Conservation (phyloP, 2,888 invertebrate genomes). For the Stegophylla sp. region DNA sequence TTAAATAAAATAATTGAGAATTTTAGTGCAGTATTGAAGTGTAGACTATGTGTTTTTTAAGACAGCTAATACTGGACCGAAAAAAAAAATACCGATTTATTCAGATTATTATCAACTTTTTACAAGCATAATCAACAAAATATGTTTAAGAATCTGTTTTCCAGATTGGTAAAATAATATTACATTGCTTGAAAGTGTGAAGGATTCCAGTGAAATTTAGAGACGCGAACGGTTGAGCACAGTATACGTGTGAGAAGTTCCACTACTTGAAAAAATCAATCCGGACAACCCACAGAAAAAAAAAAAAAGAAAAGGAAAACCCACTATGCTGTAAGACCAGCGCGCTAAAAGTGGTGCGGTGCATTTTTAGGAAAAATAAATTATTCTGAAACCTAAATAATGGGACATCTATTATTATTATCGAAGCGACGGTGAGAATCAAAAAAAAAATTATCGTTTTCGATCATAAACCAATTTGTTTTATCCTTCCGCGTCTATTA, state of each 20-base stretch:
- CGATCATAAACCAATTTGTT: too few species aligned
- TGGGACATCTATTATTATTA: not conserved
- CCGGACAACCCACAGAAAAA: not conserved
- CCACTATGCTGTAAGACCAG: not conserved
- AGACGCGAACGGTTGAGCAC: not conserved
- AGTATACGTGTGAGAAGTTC: constrained; percentile 14
- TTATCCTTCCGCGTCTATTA: too few species aligned
- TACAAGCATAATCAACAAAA: too few species aligned
- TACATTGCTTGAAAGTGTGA: not conserved
- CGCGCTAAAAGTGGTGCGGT: not conserved
- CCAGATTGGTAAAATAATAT: not conserved
- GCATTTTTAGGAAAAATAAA: constrained; percentile 1
- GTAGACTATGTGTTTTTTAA: too few species aligned
- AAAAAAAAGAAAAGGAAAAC: constrained; percentile 12
- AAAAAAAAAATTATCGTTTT: constrained; percentile 20
- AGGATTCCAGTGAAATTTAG: not conserved
- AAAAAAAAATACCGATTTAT: too few species aligned
- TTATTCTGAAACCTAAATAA: constrained; percentile 42
- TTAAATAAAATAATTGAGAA: too few species aligned
- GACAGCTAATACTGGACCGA: too few species aligned
- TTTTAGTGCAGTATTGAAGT: too few species aligned
- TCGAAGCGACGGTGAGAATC: not conserved
- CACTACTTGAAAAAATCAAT: constrained; percentile 38
- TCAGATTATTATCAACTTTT: too few species aligned
- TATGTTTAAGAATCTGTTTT: too few species aligned